These are phyloP conservation scores for Rhimphoctona megacephalus DNA, from an alignment of 2,888 invertebrate species.

Conservation along the genomic window DNA sequence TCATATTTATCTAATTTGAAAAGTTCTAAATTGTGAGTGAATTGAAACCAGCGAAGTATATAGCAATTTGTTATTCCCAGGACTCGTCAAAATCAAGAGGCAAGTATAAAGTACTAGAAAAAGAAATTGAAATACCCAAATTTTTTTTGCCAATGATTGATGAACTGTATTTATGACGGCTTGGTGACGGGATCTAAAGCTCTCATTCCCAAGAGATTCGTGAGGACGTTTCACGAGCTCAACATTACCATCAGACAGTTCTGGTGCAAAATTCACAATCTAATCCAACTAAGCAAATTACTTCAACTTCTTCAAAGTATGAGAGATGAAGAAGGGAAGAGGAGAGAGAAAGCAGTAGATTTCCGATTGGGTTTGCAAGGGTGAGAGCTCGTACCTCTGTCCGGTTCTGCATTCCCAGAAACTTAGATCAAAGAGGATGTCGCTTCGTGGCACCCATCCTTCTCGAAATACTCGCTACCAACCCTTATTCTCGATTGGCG, in stretches of 20 bases:
- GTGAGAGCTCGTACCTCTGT: conserved; percentile 72
- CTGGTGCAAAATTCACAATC: conserved; percentile 80
- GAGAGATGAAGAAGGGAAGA: conserved; percentile 6
- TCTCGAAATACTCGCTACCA: conserved; percentile 47
- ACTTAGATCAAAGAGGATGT: conserved; percentile 80
- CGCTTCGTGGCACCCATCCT: conserved; percentile 55
- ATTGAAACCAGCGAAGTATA: neutral
- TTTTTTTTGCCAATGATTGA: conserved; percentile 1
- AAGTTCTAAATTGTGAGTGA: neutral
- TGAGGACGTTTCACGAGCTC: conserved; percentile 57
- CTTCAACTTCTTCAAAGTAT: conserved; percentile 76
- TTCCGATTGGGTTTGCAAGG: conserved; percentile 12
- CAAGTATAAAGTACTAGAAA: neutral
- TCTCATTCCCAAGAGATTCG: conserved; percentile 45
- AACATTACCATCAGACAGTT: conserved; percentile 75
- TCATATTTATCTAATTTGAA: neutral
- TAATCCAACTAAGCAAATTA: conserved; percentile 82
- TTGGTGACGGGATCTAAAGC: conserved; percentile 50
- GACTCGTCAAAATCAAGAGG: neutral
- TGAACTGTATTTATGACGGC: conserved; percentile 76
- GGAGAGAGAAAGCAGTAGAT: conserved; percentile 17
- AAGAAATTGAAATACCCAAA: neutral
- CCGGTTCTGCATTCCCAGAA: conserved; percentile 78
- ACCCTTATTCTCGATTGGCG: conserved; percentile 57
- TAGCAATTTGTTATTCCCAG: neutral